A percentile compares a stretch with the other conserved stretches of the same genome.
Evolutionary conservation across 2,797 vertebrate species (phyloP).

Genomic region (Octomys mimax): DNA sequence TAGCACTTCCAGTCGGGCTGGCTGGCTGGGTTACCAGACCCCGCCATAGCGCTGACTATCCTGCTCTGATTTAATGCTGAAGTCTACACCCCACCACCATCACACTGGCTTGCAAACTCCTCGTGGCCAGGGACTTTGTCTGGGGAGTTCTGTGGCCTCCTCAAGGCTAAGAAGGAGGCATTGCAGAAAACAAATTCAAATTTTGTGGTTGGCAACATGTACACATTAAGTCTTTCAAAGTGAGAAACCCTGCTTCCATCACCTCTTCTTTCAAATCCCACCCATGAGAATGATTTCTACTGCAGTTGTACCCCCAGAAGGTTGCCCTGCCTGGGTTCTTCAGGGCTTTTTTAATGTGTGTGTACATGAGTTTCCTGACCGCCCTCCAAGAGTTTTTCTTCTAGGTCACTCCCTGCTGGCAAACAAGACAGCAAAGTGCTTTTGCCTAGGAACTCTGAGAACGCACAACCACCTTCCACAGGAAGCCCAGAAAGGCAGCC

Average conservation of each 20-base stretch:
- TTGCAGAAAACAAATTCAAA: neutral
- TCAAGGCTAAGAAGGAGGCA: neutral
- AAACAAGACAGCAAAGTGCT: neutral
- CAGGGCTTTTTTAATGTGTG: neutral
- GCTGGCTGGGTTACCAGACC: neutral
- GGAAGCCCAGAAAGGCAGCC: conserved; percentile 45
- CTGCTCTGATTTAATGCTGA: neutral
- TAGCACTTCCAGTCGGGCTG: neutral
- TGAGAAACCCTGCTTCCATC: neutral
- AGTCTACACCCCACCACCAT: too few relatives aligned
- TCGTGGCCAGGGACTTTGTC: neutral
- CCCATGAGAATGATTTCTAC: neutral
- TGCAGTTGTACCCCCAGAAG: neutral
- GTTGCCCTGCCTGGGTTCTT: rapidly evolving
- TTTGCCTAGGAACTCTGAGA: conserved; percentile 28
- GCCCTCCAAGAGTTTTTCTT: neutral
- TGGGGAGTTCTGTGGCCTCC: neutral
- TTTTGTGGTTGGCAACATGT: neutral
- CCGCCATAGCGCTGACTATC: too few relatives aligned
- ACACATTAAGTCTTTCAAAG: neutral
- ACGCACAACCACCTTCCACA: neutral
- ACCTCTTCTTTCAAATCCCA: neutral
- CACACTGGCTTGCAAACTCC: neutral
- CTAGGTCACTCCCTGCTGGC: conserved; percentile 25
- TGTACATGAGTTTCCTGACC: neutral